Percentiles rank a stretch among this genome's conserved stretches.
Evolutionary conservation across 2,888 invertebrate genomes (phyloP).

Genomic region (Tinea semifulvella): DNA sequence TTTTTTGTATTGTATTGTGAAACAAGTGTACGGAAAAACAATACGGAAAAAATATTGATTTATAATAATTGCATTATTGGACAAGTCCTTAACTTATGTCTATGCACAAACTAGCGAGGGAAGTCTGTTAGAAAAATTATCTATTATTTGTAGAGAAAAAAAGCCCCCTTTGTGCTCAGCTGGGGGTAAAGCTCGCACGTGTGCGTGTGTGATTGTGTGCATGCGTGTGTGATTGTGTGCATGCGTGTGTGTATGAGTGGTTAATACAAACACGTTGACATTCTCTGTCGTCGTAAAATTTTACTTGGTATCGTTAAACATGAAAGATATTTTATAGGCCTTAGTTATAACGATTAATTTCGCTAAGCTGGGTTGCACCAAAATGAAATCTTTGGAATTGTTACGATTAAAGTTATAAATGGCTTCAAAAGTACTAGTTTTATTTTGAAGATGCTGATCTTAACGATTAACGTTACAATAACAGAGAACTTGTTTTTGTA

Average conservation of each 20-base stretch:
- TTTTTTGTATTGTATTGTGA: too few species aligned
- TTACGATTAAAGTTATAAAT: too few species aligned
- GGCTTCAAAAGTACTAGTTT: too few species aligned
- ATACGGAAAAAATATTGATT: too few species aligned
- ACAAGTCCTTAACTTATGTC: too few species aligned
- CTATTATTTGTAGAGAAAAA: conserved; percentile 23
- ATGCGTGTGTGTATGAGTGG: not conserved
- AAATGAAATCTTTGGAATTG: too few species aligned
- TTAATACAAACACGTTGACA: conserved; percentile 6
- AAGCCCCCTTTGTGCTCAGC: conserved; percentile 9
- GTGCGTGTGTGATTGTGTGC: conserved; percentile 1
- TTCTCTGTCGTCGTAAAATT: conserved; percentile 8
- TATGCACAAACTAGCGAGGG: conserved; percentile 21
- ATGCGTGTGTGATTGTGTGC: not conserved
- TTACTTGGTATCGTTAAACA: not conserved
- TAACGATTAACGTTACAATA: too few species aligned
- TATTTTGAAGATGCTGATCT: too few species aligned
- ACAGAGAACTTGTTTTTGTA: too few species aligned
- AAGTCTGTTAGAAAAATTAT: conserved; percentile 24
- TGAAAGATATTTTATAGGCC: conserved; percentile 10
- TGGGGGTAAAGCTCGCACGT: not conserved
- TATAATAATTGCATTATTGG: too few species aligned
- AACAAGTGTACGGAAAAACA: too few species aligned
- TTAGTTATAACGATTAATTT: conserved; percentile 20
- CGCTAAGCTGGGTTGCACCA: conserved; percentile 33